Base-by-base conservation (phyloP, 2,888 invertebrate species). In the Troglohyphantes excavatus region DNA sequence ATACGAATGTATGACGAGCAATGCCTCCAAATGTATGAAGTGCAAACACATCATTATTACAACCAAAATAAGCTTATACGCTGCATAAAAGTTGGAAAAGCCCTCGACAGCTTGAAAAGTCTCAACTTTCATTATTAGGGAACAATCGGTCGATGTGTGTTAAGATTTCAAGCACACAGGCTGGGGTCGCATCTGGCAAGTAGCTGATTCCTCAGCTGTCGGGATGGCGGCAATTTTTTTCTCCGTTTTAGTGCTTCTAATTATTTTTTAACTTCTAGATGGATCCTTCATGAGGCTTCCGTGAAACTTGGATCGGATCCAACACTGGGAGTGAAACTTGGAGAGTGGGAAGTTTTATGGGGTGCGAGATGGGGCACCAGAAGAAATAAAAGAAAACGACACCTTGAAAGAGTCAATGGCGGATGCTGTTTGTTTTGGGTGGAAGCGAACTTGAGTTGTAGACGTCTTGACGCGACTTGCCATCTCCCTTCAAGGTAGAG, bases 101-200 rank as follows among this genome's bases (percentile, higher is more conserved):
- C n/a, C n/a, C n/a, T n/a, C 29, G 53, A 53, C 68, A 67, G 68
- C 68, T 68, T 82, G 59, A 59, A 29, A 27, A 81, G 79, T 79
- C 26, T 88, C 81, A 73, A 33, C 65, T 88, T 81, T 29, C 87
- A 75, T 88, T 81, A 73, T 67, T 23, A 43, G 43, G 61, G 63
- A 75, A 81, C 82, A 72, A 23, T 59, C 26, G 76, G 72, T 21
- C 75, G 83, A 83, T 68, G 75, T 61, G 53, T 70, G 53, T 70
- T 89, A 76, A 59, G 79, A 17, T 63, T 73, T 73, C 72, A 53
- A 53, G 70, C 63, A 72, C 29, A 73, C 72, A 29, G 73, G 59
- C 73, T 33, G 73, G 67, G 21, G 39, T 59, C 79, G 63, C 82
- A 89, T 83, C 82, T 82, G 82, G 88, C 75, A 82, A 67, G 68